Evolutionary conservation across 2,888 invertebrate genomes (phyloP).

Genomic region (Andrena bicolor): DNA sequence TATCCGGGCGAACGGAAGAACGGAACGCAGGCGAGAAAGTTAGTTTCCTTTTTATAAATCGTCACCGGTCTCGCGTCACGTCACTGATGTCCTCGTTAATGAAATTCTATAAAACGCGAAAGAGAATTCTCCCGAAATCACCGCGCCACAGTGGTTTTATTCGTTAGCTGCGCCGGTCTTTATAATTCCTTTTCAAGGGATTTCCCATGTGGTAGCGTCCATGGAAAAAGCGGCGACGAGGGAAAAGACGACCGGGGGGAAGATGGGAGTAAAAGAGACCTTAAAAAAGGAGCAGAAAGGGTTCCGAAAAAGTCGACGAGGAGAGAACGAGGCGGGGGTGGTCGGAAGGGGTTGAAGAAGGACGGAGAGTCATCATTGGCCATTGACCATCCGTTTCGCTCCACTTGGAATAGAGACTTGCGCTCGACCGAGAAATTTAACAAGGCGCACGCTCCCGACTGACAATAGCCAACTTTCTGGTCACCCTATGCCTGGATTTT

Average conservation of each 20-base stretch:
- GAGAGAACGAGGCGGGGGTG: slow-evolving; percentile 15
- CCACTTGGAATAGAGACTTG: slow-evolving; percentile 74
- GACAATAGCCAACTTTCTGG: slow-evolving; percentile 73
- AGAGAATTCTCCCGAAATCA: slow-evolving; percentile 16
- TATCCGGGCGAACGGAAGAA: not conserved
- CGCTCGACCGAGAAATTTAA: slow-evolving; percentile 79
- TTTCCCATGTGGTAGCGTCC: slow-evolving; percentile 64
- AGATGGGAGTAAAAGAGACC: slow-evolving; percentile 17
- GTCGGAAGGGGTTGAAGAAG: slow-evolving; percentile 40
- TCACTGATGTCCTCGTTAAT: slow-evolving; percentile 17
- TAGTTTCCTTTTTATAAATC: too few relatives aligned
- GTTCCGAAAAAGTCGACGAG: slow-evolving; percentile 36
- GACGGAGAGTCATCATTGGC: slow-evolving; percentile 66
- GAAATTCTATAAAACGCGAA: slow-evolving; percentile 8
- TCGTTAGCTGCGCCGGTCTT: slow-evolving; percentile 46
- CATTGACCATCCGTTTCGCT: slow-evolving; percentile 76
- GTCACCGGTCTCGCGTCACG: not conserved
- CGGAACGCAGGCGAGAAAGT: not conserved
- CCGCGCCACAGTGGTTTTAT: slow-evolving; percentile 30
- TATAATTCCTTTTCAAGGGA: slow-evolving; percentile 56
- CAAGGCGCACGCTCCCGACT: slow-evolving; percentile 73
- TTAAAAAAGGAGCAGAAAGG: slow-evolving; percentile 45
- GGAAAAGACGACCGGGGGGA: slow-evolving; percentile 6
- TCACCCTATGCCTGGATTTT: slow-evolving; percentile 68
- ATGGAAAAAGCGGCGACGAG: not conserved